Evolutionary conservation across 2,888 invertebrate genomes (phyloP), one percentile per base, ranked within the genome.

Genomic region (Leptinotarsa rubiginosa): DNA sequence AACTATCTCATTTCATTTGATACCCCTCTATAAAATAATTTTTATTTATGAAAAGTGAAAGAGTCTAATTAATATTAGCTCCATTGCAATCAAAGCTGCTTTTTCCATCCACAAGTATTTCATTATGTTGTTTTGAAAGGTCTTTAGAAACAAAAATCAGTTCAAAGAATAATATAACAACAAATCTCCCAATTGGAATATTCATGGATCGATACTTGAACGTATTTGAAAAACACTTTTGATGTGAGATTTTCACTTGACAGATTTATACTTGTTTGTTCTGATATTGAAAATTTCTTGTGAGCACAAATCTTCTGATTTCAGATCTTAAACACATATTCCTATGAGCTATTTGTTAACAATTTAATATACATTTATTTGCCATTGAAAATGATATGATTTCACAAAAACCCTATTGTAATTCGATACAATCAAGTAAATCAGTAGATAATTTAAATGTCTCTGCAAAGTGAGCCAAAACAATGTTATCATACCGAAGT

Each of bases 371-470:
- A 75, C 77, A 75, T 81, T 81, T 77, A 77, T 79, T 80, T 80
- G 65, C 73, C 73, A 77, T 76, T 75, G 59, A 67, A 75, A 76
- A 80, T 80, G 75, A 78, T 80, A 80, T 77, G 67, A 79, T 75
- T 77, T 78, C 76, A 80, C 76, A 76, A 80, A 75, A 75, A 87
- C 83, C 83, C 87, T 86, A 88, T 88, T 88, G 86, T 88, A 87
- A 87, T 85, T 84, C 84, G 84, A 85, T 86, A 84, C 86, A 87
- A 86, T 86, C 86, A 86, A 83, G 81, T 83, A 80, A 82, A 85
- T 84, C 82, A 85, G 83, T 86, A 86, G 85, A 80, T 79, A 83
- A 68, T 70, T 72, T 65, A 76, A 66, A 72, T 66, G 56, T 54
- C 20, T n/a, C 41, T 22, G 47, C 15, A 47, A 56, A 56, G 47